Evolutionary conservation across 2,113 vertebrate genomes (phyloP).

Genomic region (Speoplatyrhinus poulsoni): DNA sequence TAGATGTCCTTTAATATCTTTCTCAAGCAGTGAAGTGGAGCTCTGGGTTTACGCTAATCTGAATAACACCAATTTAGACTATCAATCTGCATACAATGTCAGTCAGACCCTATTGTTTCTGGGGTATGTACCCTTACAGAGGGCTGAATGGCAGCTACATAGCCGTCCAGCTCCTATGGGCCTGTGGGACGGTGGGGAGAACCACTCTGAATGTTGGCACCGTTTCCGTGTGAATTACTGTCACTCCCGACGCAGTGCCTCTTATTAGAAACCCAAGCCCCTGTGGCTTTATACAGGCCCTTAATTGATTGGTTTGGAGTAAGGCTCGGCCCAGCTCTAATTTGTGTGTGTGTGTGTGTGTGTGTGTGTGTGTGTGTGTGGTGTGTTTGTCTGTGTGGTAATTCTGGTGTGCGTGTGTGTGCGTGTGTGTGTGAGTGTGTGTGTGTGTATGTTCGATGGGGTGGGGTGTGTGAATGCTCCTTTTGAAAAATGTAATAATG

Average conservation of each 20-base stretch:
- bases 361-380: not conserved
- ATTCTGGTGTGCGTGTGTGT: not conserved
- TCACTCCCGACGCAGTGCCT: slow-evolving; percentile 31
- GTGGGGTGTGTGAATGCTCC: not conserved
- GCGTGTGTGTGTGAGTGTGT: not conserved
- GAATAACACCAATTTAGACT: not conserved
- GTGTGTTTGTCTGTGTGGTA: not conserved
- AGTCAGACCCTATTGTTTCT: not conserved
- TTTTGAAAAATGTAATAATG: not conserved
- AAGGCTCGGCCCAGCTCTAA: slow-evolving; percentile 23
- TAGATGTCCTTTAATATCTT: not conserved
- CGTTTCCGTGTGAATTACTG: slow-evolving; percentile 46
- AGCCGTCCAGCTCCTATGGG: slow-evolving; percentile 9
- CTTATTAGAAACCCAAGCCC: slow-evolving; percentile 49
- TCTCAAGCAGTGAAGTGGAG: not conserved
- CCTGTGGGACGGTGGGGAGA: not conserved
- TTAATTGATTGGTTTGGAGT: slow-evolving; percentile 43
- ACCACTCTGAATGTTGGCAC: slow-evolving; percentile 14
- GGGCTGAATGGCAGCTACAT: not conserved
- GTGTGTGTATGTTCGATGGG: not conserved
- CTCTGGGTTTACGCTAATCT: not conserved
- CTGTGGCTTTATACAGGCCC: slow-evolving; percentile 46
- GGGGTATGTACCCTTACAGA: not conserved
- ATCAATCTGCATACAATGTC: not conserved
- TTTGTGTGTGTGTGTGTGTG: slow-evolving; percentile 9